Evolutionary conservation across 2,113 vertebrate species (phyloP).

Genomic region (Rhynchomys soricoides): DNA sequence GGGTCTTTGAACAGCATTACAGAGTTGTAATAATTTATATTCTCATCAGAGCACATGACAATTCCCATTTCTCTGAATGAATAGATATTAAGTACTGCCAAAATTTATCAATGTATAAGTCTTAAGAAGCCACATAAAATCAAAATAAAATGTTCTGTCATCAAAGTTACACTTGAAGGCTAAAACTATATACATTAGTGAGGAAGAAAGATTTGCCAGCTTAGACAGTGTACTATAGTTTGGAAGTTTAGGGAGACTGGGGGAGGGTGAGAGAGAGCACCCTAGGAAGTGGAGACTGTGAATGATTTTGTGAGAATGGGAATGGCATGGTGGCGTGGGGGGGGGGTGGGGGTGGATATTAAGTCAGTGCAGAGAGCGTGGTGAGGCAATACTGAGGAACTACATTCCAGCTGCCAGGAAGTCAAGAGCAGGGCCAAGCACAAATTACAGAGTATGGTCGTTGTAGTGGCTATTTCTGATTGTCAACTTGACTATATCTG

Average conservation of each 20-base stretch:
- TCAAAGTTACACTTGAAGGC: neutral
- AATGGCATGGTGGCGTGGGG: neutral
- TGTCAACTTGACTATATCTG: too few relatives aligned
- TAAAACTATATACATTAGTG: neutral
- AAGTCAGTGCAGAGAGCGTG: neutral
- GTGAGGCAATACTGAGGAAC: neutral
- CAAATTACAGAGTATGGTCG: neutral
- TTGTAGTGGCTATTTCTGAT: too few relatives aligned
- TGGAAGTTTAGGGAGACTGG: neutral
- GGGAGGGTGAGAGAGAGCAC: neutral
- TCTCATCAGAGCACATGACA: neutral
- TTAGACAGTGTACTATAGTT: too few relatives aligned
- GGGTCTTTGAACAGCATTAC: neutral
- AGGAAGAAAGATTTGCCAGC: neutral
- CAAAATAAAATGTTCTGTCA: neutral
- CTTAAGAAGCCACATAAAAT: neutral
- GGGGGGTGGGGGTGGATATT: neutral
- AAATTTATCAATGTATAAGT: conserved; percentile 15
- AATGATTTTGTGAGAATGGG: neutral
- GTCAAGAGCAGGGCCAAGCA: neutral
- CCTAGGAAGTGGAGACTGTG: neutral
- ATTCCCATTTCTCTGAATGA: conserved; percentile 48
- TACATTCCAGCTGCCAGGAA: neutral
- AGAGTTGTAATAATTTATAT: conserved; percentile 35
- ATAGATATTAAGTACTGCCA: neutral